These are phyloP conservation scores for Cybosia mesomella DNA, from an alignment of 2,888 invertebrate species.

Conservation along the genomic window DNA sequence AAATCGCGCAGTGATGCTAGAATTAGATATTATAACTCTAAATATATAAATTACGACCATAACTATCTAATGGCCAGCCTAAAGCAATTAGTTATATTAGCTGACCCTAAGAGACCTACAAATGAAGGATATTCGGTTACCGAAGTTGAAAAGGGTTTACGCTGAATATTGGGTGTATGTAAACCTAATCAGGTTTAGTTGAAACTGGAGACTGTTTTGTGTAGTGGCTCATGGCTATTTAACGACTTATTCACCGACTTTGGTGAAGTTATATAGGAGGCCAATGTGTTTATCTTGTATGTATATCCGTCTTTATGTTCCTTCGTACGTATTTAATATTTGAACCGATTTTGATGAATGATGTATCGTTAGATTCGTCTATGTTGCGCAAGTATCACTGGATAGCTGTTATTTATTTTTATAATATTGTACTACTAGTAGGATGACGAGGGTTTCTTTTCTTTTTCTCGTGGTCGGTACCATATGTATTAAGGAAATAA, in stretches of 20 bases:
- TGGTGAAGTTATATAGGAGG: neutral
- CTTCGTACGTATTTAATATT: neutral
- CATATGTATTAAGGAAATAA: too few relatives aligned
- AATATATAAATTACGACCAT: slow-evolving; percentile 4
- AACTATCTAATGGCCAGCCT: slow-evolving; percentile 29
- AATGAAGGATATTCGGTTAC: slow-evolving; percentile 23
- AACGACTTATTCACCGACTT: neutral
- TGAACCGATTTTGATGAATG: too few relatives aligned
- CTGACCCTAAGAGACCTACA: slow-evolving; percentile 24
- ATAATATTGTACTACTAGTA: too few relatives aligned
- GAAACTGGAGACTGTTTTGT: slow-evolving; percentile 21
- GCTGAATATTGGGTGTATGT: slow-evolving; percentile 14
- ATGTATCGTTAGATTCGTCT: too few relatives aligned
- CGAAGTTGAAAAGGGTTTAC: slow-evolving; percentile 25
- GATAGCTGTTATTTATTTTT: too few relatives aligned
- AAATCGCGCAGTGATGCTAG: too few relatives aligned
- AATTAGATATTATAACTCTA: too few relatives aligned
- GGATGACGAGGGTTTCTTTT: too few relatives aligned
- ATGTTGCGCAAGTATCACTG: neutral
- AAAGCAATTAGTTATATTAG: slow-evolving; percentile 22
- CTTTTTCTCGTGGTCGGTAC: too few relatives aligned
- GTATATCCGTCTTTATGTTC: neutral
- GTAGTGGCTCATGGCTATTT: neutral
- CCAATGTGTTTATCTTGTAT: neutral
- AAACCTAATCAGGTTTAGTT: slow-evolving; percentile 22